phyloP scores from a whole-genome alignment of 2,888 invertebrate species.

The Drosophila mimica region DNA sequence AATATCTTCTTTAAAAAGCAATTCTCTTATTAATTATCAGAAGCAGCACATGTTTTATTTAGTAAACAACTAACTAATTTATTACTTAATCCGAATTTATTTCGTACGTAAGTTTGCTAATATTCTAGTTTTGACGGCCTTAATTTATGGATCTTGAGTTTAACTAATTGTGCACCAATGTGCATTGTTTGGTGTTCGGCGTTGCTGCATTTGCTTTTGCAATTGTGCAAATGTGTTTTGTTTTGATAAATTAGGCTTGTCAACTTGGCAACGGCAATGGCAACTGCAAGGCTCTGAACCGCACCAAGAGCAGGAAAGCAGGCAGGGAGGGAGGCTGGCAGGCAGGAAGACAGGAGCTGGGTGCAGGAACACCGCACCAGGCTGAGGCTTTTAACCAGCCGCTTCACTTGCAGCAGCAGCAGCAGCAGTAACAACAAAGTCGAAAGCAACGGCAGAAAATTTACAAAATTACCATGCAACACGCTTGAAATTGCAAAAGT shows the following conservation, averaged over 20 bases:
- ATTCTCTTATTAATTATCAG: not conserved
- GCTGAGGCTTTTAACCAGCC: slow-evolving; percentile 45
- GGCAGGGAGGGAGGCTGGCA: not conserved
- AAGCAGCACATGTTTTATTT: no score
- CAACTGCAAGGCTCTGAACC: slow-evolving; percentile 60
- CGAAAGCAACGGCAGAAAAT: slow-evolving; percentile 64
- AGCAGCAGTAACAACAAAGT: slow-evolving; percentile 30
- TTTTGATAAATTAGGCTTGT: slow-evolving; percentile 84
- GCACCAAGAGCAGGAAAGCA: slow-evolving; percentile 36
- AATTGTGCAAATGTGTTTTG: slow-evolving; percentile 82
- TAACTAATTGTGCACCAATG: slow-evolving; percentile 38
- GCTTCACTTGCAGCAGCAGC: slow-evolving; percentile 44
- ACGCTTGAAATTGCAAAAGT: slow-evolving; percentile 82
- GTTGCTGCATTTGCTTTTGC: slow-evolving; percentile 76
- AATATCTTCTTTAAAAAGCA: not conserved
- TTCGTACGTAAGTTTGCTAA: not conserved
- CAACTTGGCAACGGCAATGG: slow-evolving; percentile 73
- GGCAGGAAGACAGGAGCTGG: not conserved
- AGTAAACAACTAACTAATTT: not conserved
- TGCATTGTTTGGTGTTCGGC: slow-evolving; percentile 62
- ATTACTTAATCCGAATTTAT: not conserved
- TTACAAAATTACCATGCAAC: slow-evolving; percentile 81
- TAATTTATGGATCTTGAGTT: slow-evolving; percentile 1
- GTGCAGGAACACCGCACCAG: slow-evolving; percentile 27
- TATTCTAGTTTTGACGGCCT: not conserved